These are phyloP conservation scores for Antennarius striatus DNA, from an alignment of 2,113 vertebrate species.

Conservation along the genomic window DNA sequence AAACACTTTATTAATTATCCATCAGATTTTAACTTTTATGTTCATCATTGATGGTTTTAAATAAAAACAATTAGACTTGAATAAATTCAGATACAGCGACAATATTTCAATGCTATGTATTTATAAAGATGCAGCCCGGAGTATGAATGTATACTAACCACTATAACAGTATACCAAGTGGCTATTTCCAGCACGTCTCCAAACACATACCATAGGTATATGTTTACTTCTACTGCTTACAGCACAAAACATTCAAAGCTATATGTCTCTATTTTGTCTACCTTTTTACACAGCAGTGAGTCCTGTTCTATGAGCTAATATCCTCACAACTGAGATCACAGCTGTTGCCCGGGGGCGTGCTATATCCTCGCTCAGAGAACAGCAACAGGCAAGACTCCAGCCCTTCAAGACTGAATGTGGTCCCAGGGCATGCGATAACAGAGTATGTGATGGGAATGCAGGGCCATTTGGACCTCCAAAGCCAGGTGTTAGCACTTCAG, in stretches of 20 bases:
- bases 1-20: slow-evolving; percentile 1
- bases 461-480: slow-evolving; percentile 74
- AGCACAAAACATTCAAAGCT: slow-evolving; percentile 13
- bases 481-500: slow-evolving; percentile 82
- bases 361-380: slow-evolving; percentile 53
- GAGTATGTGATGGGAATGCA: slow-evolving; percentile 69
- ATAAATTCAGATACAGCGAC: neutral
- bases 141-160: neutral
- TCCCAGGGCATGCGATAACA: slow-evolving; percentile 66
- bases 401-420: slow-evolving; percentile 52
- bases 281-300: slow-evolving; percentile 38
- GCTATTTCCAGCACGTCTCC: too few relatives aligned
- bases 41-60: neutral
- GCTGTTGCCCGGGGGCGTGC: slow-evolving; percentile 49
- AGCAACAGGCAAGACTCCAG: slow-evolving; percentile 40
- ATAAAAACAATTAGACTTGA: neutral
- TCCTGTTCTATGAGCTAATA: slow-evolving; percentile 47
- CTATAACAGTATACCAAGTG: too few relatives aligned
- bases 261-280: slow-evolving; percentile 30
- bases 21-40: neutral
- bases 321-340: slow-evolving; percentile 58
- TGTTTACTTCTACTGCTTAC: neutral
- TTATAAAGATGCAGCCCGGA: neutral
- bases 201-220: too few relatives aligned
- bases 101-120: too few relatives aligned